These are phyloP conservation scores for Caenorhabditis sp. DNA, from an alignment of 2,888 invertebrate species.

Conservation along the genomic window DNA sequence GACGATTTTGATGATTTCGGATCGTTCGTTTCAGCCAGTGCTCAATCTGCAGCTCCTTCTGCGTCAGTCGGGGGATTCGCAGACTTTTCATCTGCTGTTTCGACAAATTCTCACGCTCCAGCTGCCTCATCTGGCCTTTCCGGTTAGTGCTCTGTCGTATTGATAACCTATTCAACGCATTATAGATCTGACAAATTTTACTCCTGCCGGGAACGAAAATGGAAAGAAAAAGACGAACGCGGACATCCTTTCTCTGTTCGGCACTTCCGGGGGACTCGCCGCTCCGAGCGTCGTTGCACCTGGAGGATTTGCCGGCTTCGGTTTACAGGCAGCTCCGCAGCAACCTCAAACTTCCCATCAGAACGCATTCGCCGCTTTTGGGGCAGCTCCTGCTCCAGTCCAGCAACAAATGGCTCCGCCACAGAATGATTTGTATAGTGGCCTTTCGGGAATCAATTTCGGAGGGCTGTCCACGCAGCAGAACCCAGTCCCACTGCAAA, in stretches of 20 bases:
- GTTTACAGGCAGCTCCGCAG: conserved; percentile 55
- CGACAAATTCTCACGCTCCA: conserved; percentile 5
- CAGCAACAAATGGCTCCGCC: conserved; percentile 2
- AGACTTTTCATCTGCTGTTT: conserved; percentile 46
- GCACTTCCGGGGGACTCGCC: conserved; percentile 28
- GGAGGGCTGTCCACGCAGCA: conserved; percentile 17
- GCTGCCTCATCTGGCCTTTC: conserved; percentile 7
- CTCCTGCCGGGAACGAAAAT: conserved; percentile 10
- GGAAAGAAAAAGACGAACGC: conserved; percentile 62
- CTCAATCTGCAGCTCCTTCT: neutral
- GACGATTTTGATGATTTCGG: conserved; percentile 75
- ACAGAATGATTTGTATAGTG: conserved; percentile 45
- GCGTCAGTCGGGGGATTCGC: conserved; percentile 38
- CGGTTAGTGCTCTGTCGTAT: no score
- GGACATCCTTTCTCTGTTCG: conserved; percentile 70
- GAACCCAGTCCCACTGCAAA: conserved; percentile 12
- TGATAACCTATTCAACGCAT: neutral
- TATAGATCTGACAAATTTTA: conserved; percentile 22
- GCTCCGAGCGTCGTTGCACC: conserved; percentile 60
- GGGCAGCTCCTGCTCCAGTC: neutral
- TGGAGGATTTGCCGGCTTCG: conserved; percentile 65
- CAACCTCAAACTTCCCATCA: neutral
- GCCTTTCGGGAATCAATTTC: conserved; percentile 50
- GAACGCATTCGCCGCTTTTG: conserved; percentile 12
- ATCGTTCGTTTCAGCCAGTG: conserved; percentile 69